Conservation (phyloP, 2,797 vertebrate species). For the Ispidina lecontei region DNA sequence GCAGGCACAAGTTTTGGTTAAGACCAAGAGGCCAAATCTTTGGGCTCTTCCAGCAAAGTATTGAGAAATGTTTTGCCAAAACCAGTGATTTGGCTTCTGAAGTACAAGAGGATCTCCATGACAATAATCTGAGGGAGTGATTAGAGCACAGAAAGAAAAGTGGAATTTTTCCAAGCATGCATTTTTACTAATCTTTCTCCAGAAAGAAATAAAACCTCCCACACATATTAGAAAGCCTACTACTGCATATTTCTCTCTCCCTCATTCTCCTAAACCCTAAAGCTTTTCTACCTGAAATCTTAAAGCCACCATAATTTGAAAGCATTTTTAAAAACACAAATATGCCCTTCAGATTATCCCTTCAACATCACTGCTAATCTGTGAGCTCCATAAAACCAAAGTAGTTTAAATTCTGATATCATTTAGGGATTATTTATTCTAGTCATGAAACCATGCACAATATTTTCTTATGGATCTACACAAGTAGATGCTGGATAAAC, state of each 20-base stretch:
- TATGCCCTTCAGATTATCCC: neutral
- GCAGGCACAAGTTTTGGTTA: neutral
- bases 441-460: neutral
- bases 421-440: neutral
- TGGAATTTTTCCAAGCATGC: conserved; percentile 37
- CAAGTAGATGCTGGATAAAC: neutral
- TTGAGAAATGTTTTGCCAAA: conserved; percentile 13
- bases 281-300: neutral
- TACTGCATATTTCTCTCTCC: neutral
- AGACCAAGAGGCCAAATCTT: neutral
- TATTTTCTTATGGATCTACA: neutral
- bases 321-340: neutral
- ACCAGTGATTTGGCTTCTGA: neutral
- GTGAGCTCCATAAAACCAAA: neutral
- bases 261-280: neutral
- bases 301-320: neutral
- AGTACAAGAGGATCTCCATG: conserved; percentile 23
- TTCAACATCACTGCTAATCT: neutral
- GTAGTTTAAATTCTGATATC: neutral
- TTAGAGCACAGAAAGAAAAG: conserved; percentile 24
- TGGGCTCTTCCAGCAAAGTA: neutral
- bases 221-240: neutral
- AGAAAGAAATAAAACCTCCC: conserved; percentile 44
- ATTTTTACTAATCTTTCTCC: conserved; percentile 30
- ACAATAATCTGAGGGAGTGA: conserved; percentile 60